Percentiles rank a stretch among this genome's conserved stretches.
Evolutionary conservation across 2,888 invertebrate genomes (phyloP).

Genomic region (Eurytoma californica): DNA sequence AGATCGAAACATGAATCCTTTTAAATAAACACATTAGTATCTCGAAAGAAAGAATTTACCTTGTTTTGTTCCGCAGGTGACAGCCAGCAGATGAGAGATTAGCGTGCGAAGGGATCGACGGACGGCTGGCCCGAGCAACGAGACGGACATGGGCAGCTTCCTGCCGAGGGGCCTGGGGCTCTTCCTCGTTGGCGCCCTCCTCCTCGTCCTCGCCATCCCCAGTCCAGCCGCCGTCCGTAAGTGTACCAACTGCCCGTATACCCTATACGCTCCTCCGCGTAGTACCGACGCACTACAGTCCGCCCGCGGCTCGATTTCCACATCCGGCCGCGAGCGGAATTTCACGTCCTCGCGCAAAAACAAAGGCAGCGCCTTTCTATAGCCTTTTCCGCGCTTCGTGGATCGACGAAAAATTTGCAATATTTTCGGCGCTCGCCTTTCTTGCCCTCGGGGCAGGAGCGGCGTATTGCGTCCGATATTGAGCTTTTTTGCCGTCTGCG

Average conservation of each 20-base stretch:
- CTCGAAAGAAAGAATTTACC: neutral
- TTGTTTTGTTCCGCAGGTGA: neutral
- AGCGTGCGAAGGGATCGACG: constrained; percentile 7
- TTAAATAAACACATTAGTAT: too few species aligned
- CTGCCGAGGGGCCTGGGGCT: constrained; percentile 64
- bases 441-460: too few species aligned
- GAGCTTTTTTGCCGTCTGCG: too few species aligned
- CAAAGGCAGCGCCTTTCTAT: too few species aligned
- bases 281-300: too few species aligned
- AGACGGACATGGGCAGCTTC: constrained; percentile 51
- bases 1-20: too few species aligned
- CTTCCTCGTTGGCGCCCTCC: constrained; percentile 68
- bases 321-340: too few species aligned
- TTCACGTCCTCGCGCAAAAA: neutral
- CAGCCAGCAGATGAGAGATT: constrained; percentile 15
- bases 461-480: too few species aligned
- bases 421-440: too few species aligned
- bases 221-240: constrained; percentile 72
- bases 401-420: too few species aligned
- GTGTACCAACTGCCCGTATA: constrained; percentile 60
- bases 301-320: neutral
- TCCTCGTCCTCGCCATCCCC: constrained; percentile 70
- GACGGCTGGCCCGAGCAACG: neutral
- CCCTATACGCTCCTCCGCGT: neutral
- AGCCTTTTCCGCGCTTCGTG: too few species aligned